phyloP scores from a whole-genome alignment of 2,113 vertebrate species.

The Labrus mixtus region DNA sequence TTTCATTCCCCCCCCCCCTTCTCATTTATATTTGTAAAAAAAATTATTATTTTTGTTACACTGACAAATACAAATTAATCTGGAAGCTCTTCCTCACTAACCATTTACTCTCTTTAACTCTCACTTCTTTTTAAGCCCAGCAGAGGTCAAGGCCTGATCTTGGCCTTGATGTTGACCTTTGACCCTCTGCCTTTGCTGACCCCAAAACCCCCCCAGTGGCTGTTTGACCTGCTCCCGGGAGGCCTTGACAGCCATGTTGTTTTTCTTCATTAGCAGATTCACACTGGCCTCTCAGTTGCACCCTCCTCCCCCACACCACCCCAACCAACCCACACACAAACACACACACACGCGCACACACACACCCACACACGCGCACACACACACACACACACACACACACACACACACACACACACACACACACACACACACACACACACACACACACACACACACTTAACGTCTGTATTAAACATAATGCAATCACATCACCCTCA shows the following conservation, averaged over 20 bases:
- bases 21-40: no score
- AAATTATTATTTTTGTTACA: background rate
- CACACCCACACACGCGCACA: no score
- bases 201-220: constrained; percentile 10
- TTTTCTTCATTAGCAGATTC: constrained; percentile 82
- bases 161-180: constrained; percentile 57
- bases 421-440: no score
- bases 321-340: no score
- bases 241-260: constrained; percentile 66
- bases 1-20: no score
- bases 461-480: constrained; percentile 42
- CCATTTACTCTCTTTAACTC: constrained; percentile 7
- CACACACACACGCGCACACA: no score
- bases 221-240: constrained; percentile 75
- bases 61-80: constrained; percentile 10
- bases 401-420: no score
- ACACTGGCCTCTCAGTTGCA: constrained; percentile 62
- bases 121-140: background rate
- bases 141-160: constrained; percentile 45
- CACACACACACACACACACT: constrained; percentile 21
- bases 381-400: no score
- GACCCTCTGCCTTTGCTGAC: constrained; percentile 40
- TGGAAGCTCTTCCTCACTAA: background rate
- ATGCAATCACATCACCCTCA: constrained; percentile 31
- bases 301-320: constrained; percentile 22